Evolutionary conservation across 2,888 invertebrate species (phyloP).

Genomic region (Rapana venosa): DNA sequence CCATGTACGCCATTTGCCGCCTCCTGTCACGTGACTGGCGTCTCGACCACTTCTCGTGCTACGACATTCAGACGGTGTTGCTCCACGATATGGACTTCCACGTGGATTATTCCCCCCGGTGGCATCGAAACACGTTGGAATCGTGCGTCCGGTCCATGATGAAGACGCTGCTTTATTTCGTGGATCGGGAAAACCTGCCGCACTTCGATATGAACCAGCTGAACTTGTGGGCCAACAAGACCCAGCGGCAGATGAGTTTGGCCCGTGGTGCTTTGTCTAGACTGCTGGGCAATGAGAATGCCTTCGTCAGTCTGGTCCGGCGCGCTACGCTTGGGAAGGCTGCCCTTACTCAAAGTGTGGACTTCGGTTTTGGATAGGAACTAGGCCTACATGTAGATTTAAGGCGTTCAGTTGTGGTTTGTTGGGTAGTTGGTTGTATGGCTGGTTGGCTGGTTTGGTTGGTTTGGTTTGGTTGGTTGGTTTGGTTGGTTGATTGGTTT

Average conservation of each 20-base stretch:
- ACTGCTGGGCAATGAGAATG: constrained; percentile 61
- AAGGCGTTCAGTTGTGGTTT: too few species aligned
- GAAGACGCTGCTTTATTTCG: constrained; percentile 60
- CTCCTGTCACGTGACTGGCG: constrained; percentile 59
- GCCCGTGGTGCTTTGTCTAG: constrained; percentile 60
- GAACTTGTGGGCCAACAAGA: constrained; percentile 62
- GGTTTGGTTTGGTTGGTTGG: too few species aligned
- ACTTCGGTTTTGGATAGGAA: neutral
- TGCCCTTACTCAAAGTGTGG: neutral
- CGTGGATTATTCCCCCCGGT: constrained; percentile 69
- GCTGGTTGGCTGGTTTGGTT: neutral
- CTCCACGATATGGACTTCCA: constrained; percentile 69
- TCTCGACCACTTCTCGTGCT: constrained; percentile 59
- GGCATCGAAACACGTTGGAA: constrained; percentile 68
- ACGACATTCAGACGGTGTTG: constrained; percentile 70
- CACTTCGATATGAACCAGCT: constrained; percentile 68
- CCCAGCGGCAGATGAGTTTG: constrained; percentile 55
- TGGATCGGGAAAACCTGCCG: constrained; percentile 56
- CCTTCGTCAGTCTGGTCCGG: constrained; percentile 57
- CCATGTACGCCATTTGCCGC: constrained; percentile 57
- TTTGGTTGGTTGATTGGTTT: too few species aligned
- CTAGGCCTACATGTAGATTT: too few species aligned
- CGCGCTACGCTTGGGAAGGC: neutral
- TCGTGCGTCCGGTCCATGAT: constrained; percentile 64
- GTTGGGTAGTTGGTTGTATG: neutral